Evolutionary conservation across 2,797 vertebrate species (phyloP).

Genomic region (Hydrolagus colliei): DNA sequence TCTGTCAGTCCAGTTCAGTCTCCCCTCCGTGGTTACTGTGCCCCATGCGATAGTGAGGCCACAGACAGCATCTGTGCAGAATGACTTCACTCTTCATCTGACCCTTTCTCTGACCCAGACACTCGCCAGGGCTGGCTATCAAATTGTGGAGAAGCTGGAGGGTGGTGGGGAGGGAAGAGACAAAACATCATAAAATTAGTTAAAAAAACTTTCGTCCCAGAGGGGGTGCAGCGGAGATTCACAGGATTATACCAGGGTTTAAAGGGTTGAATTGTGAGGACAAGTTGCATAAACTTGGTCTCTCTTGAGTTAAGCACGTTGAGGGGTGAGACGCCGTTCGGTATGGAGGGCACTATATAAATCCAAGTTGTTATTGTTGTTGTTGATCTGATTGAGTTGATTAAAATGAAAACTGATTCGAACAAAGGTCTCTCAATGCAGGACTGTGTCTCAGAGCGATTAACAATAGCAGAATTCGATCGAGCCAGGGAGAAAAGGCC

Average conservation of each 20-base stretch:
- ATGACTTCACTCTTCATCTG: slow-evolving; percentile 39
- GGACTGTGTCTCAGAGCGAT: no score
- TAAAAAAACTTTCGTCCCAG: not conserved
- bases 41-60: no score
- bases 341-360: not conserved
- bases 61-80: not conserved
- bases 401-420: no score
- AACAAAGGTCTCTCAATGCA: no score
- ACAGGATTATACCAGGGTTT: not conserved
- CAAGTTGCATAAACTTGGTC: not conserved
- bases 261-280: not conserved
- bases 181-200: not conserved
- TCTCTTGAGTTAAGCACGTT: not conserved
- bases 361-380: no score
- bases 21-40: no score
- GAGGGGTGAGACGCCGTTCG: not conserved
- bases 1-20: no score
- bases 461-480: no score
- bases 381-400: no score
- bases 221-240: not conserved
- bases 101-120: slow-evolving; percentile 38
- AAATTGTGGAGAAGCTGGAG: slow-evolving; percentile 42
- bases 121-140: slow-evolving; percentile 47
- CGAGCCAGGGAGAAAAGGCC: no score
- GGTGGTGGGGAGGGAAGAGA: not conserved